Conservation (phyloP, 2,113 vertebrate species). For the human (Homo sapiens) region DNA sequence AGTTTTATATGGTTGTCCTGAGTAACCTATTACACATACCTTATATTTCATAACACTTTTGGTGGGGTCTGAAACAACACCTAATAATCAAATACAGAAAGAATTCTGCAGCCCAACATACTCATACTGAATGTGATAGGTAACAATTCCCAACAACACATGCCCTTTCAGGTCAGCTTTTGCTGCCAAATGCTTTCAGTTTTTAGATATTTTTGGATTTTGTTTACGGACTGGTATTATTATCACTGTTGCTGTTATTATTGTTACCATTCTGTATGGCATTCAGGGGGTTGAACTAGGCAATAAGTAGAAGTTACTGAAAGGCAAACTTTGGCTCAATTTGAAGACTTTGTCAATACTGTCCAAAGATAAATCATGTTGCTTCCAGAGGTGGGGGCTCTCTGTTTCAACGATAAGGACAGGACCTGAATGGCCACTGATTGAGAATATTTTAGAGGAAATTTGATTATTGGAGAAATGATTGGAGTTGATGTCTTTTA, state of each 20-base stretch:
- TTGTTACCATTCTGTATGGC: not conserved
- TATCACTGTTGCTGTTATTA: not conserved
- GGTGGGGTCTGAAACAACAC: not conserved
- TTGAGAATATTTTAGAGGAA: not conserved
- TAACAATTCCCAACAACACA: not conserved
- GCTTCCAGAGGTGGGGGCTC: not conserved
- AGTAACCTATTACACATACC: not conserved
- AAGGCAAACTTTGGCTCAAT: not conserved
- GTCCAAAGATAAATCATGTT: not conserved
- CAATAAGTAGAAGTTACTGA: not conserved
- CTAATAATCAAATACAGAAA: not conserved
- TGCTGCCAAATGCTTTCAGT: not conserved
- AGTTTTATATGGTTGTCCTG: not conserved
- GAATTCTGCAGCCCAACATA: not conserved
- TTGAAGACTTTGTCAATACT: not conserved
- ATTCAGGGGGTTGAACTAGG: not conserved
- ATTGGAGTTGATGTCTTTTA: not conserved
- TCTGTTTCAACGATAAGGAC: not conserved
- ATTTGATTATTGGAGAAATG: not conserved
- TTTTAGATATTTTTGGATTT: not conserved
- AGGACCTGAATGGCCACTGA: not conserved
- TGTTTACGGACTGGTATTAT: not conserved
- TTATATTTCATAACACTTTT: not conserved
- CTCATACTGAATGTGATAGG: not conserved
- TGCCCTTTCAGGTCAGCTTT: not conserved